These are phyloP conservation scores for Gambusia yucatana DNA, from an alignment of 2,797 vertebrate species.

Conservation along the genomic window DNA sequence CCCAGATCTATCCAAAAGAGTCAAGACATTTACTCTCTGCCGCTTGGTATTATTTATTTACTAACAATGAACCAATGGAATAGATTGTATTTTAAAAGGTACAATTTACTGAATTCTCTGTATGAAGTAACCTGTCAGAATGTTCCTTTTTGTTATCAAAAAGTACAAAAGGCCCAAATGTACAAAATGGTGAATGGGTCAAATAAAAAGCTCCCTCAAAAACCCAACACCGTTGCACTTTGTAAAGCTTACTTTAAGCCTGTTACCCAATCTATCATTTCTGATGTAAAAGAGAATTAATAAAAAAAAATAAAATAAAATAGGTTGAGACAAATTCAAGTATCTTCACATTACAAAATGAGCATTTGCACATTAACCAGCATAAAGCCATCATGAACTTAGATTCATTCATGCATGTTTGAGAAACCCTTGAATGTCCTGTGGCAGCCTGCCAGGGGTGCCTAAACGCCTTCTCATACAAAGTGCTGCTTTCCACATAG, in stretches of 20 bases:
- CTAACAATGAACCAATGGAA: not conserved
- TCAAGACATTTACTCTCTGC: not conserved
- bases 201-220: not conserved
- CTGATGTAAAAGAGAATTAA: not conserved
- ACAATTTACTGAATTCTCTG: not conserved
- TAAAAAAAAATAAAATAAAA: too few relatives aligned
- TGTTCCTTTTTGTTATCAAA: not conserved
- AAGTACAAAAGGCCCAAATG: not conserved
- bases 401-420: too few relatives aligned
- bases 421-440: too few relatives aligned
- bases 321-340: too few relatives aligned
- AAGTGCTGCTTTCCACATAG: too few relatives aligned
- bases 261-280: not conserved
- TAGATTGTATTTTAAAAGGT: not conserved
- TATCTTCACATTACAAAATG: too few relatives aligned
- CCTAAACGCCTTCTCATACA: too few relatives aligned
- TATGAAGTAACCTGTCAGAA: not conserved
- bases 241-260: not conserved
- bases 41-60: not conserved
- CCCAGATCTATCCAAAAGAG: not conserved
- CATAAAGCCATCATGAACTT: too few relatives aligned
- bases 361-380: too few relatives aligned
- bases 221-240: not conserved
- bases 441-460: too few relatives aligned
- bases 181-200: not conserved